Conservation (phyloP, 2,888 invertebrate species). For the Eristalis tenax region DNA sequence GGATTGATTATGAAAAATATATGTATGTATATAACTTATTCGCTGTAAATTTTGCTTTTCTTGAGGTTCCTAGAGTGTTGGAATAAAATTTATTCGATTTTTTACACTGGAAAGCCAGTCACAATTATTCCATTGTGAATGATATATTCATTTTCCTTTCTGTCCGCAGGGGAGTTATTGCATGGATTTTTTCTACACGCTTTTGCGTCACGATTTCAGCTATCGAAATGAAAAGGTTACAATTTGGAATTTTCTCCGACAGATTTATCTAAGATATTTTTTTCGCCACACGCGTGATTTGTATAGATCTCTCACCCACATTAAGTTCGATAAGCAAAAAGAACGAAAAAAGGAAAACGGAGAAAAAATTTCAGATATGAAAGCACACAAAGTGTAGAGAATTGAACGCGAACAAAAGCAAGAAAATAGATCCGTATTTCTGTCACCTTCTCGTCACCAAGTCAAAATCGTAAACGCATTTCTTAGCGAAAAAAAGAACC, state of each 20-base stretch:
- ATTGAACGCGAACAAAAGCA: constrained; percentile 46
- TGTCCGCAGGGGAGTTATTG: constrained; percentile 46
- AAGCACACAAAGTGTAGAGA: constrained; percentile 48
- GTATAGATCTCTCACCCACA: constrained; percentile 47
- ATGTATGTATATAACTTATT: constrained; percentile 28
- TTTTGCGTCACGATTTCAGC: constrained; percentile 58
- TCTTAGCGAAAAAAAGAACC: constrained; percentile 33
- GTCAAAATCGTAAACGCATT: constrained; percentile 67
- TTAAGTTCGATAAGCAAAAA: constrained; percentile 9
- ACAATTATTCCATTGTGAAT: constrained; percentile 68
- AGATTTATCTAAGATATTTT: constrained; percentile 12
- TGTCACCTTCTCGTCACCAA: constrained; percentile 36
- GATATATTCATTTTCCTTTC: constrained; percentile 45
- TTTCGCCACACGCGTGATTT: constrained; percentile 46
- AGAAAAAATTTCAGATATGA: constrained; percentile 17
- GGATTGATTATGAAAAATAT: constrained; percentile 39
- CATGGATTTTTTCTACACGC: constrained; percentile 44
- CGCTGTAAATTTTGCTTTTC: constrained; percentile 54
- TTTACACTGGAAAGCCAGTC: constrained; percentile 48
- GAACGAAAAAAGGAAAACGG: constrained; percentile 15
- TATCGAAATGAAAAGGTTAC: constrained; percentile 24
- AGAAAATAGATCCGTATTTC: constrained; percentile 26
- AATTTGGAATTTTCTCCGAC: constrained; percentile 10
- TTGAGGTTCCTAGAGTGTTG: constrained; percentile 55
- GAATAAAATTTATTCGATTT: constrained; percentile 39